Base-by-base conservation (phyloP, 2,888 invertebrate species). In the Drosophila maculinotata region DNA sequence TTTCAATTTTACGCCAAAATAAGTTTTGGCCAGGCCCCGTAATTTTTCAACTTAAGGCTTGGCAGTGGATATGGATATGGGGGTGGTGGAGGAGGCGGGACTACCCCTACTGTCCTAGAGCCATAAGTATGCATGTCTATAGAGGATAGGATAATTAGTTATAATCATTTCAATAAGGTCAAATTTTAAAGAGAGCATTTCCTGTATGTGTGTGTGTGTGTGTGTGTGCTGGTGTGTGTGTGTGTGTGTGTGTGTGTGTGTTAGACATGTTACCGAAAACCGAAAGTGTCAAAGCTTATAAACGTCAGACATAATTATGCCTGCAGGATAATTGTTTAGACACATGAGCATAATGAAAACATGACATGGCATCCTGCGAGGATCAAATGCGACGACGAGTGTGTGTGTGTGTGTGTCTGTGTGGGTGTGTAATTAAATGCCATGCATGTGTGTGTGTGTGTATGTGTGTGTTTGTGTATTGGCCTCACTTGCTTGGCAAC, bases 1-100 rank as follows among this genome's bases (percentile, higher is more conserved):
- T 90, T 90, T 90, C 88, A 90, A 90, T 90, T 90, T 90, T 88
- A 89, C 90, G 90, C 87, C 88, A 88, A 90, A 89, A 89, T 89
- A 88, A 87, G 88, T 89, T 90, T 87, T 71, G 76, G 73, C 71
- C 87, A 79, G 76, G 81, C 78, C 35, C 88, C 87, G 88, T 79
- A 86, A 87, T 83, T 85, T 83, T 85, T 87, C 86, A 87, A 74
- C 31, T 26, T 6, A 49, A 36, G 44, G 45, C 44, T 10, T 30
- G n/a, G 38, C 9, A 36, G n/a, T 17, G 54, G 45, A 8, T 48
- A 30, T 45, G 31, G 7, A 8, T 4, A 4, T 10, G 7, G 7
- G 26, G 7, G 23, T 20, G 10, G 10, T 20, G 4, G 20, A 3
- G 20, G 20, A 20, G 20, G 2, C 2, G 20, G 20, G 20, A 20